Percentiles rank a stretch among this genome's conserved stretches.
Conservation (phyloP, 2,113 vertebrate genomes). For the Recurvirostra avosetta region DNA sequence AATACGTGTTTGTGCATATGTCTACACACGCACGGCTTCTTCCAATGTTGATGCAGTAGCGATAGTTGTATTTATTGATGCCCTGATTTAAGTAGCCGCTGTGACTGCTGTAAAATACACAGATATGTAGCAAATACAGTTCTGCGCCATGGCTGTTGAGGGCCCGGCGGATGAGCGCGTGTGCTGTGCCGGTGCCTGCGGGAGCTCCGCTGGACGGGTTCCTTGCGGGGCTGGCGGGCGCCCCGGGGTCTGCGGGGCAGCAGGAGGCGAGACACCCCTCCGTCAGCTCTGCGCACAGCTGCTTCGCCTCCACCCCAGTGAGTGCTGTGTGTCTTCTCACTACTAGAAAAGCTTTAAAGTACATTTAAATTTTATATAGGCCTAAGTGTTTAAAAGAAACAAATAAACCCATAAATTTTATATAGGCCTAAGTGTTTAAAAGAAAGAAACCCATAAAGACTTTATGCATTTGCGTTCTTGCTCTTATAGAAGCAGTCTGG, state of each 20-base stretch:
- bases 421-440: neutral
- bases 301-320: neutral
- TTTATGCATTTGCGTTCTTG: neutral
- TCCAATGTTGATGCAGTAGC: neutral
- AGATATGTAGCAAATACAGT: no score
- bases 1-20: neutral
- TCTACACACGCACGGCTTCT: neutral
- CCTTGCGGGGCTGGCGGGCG: neutral
- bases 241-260: neutral
- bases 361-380: neutral
- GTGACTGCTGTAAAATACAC: neutral
- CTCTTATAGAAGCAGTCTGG: neutral
- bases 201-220: no score
- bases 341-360: neutral
- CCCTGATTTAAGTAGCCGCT: no score
- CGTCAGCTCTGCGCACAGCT: neutral
- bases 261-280: neutral
- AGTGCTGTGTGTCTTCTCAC: no score
- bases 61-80: neutral
- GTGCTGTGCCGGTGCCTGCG: rapidly evolving
- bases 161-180: neutral
- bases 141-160: neutral
- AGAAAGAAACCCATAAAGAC: neutral
- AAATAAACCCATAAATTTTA: neutral
- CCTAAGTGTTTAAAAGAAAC: no score